These are phyloP conservation scores for Datnioides undecimradiatus DNA, from an alignment of 2,113 vertebrate genomes.

Conservation along the genomic window DNA sequence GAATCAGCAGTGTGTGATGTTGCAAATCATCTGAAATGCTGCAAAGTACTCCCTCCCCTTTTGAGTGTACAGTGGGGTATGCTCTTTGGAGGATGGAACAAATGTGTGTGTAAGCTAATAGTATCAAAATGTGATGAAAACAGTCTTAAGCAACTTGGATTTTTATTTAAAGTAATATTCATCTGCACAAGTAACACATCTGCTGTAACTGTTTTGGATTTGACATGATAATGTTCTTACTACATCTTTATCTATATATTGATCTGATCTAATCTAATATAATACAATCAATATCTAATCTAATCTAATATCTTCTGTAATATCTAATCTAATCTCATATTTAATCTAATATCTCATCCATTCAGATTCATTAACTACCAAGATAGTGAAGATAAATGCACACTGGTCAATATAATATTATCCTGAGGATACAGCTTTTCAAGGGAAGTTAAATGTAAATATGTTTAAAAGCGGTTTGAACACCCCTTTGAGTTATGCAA, in stretches of 20 bases:
- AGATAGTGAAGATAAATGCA: background rate
- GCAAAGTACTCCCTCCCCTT: too few relatives aligned
- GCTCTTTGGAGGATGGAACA: too few relatives aligned
- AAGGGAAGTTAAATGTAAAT: conserved; percentile 1
- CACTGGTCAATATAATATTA: background rate
- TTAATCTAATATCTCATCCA: too few relatives aligned
- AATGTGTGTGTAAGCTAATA: too few relatives aligned
- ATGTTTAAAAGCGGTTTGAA: background rate
- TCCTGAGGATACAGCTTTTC: background rate
- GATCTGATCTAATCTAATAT: too few relatives aligned
- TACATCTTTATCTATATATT: background rate
- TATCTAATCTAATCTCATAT: too few relatives aligned
- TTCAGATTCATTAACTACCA: background rate
- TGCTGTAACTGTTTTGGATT: background rate
- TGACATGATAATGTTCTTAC: background rate
- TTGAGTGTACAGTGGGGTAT: too few relatives aligned
- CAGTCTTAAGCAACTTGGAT: background rate
- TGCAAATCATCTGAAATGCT: too few relatives aligned
- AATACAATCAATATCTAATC: too few relatives aligned
- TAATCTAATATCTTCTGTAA: too few relatives aligned
- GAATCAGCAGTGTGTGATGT: too few relatives aligned
- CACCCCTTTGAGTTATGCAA: background rate
- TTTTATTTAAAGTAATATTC: background rate
- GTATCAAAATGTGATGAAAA: background rate
- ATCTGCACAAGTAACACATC: background rate